Percentiles rank a stretch among this genome's conserved stretches.
These are phyloP conservation scores for Pica pica DNA, from an alignment of 2,113 vertebrate genomes.

Conservation along the genomic window DNA sequence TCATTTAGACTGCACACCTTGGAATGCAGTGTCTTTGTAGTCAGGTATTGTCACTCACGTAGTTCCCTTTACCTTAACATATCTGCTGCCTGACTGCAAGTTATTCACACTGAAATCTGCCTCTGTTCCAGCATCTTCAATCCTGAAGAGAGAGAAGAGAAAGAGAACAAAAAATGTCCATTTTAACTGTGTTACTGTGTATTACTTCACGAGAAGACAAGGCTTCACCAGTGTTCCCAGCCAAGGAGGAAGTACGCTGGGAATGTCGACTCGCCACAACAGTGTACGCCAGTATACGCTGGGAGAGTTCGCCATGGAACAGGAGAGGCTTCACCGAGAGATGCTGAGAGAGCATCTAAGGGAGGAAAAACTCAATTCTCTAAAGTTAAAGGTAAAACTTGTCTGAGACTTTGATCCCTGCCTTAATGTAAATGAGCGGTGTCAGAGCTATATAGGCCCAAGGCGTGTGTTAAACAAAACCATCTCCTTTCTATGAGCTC, in stretches of 20 bases:
- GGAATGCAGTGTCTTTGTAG: accelerated
- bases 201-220: conserved; percentile 94
- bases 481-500: background rate
- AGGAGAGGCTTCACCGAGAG: conserved; percentile 91
- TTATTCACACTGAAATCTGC: background rate
- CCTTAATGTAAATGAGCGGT: background rate
- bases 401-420: background rate
- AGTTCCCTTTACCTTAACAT: background rate
- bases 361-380: conserved; percentile 94
- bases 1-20: background rate
- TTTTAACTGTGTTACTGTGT: conserved; percentile 97
- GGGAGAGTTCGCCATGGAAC: conserved; percentile 93
- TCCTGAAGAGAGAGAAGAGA: conserved; percentile 93
- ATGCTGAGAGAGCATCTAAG: conserved; percentile 94
- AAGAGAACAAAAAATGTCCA: conserved; percentile 91
- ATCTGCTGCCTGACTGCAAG: background rate
- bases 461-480: background rate
- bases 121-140: conserved; percentile 84
- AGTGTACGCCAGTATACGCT: conserved; percentile 91
- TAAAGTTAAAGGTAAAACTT: conserved; percentile 86
- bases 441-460: background rate
- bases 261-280: conserved; percentile 96
- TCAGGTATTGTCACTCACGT: background rate
- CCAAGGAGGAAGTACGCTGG: conserved; percentile 95
- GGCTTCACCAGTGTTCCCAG: conserved; percentile 99